A percentile compares a stretch with the other conserved stretches of the same genome.
Conservation (phyloP, 2,888 invertebrate species). For the Helobdella robusta region DNA sequence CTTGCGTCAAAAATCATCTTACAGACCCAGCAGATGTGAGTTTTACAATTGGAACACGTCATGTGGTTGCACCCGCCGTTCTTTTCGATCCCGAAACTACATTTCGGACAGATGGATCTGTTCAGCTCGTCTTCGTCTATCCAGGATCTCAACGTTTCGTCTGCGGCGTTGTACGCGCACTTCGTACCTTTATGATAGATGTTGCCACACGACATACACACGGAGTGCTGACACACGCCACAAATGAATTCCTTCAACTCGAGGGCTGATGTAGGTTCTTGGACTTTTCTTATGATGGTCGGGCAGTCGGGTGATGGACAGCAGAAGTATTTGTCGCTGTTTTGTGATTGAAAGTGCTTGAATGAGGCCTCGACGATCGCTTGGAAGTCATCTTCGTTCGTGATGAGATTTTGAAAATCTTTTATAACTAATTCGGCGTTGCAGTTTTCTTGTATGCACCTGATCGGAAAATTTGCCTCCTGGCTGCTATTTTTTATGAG, state of each 20-base stretch:
- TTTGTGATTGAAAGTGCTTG: conserved; percentile 34
- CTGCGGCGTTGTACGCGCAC: background rate
- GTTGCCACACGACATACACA: background rate
- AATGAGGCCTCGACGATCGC: conserved; percentile 35
- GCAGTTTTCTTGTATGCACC: conserved; percentile 39
- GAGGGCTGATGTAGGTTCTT: background rate
- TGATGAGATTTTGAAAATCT: conserved; percentile 33
- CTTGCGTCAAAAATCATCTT: conserved; percentile 32
- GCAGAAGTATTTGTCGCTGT: conserved; percentile 35
- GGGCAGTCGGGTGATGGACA: conserved; percentile 42
- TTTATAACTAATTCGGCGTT: conserved; percentile 32
- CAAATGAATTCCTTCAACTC: background rate
- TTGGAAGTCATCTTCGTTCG: conserved; percentile 29
- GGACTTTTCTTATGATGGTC: conserved; percentile 20
- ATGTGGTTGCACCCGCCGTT: conserved; percentile 42
- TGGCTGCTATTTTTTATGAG: conserved; percentile 34
- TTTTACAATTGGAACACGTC: conserved; percentile 38
- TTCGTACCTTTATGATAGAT: background rate
- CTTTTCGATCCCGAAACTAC: conserved; percentile 39
- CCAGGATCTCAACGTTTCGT: conserved; percentile 32
- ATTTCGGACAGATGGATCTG: conserved; percentile 40
- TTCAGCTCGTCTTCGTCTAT: conserved; percentile 33
- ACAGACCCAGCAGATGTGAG: conserved; percentile 43
- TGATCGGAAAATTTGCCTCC: conserved; percentile 38
- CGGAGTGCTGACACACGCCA: background rate